Evolutionary conservation across 2,888 invertebrate species (phyloP), one percentile per base, ranked within the genome.

Genomic region (Diabrotica balteata): DNA sequence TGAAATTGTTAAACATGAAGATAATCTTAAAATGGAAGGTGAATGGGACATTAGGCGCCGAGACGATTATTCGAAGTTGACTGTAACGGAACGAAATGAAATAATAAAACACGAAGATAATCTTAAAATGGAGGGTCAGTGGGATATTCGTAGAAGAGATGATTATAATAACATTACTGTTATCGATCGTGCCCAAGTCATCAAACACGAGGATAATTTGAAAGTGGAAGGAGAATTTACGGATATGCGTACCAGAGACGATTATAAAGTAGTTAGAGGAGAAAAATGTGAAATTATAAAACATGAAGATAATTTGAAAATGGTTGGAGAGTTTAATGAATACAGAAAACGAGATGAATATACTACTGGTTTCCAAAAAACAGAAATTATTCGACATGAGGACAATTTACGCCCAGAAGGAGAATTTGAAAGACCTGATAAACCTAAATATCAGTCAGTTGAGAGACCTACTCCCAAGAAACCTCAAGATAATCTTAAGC

Each of bases 301-400:
- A 75, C 89, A 88, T 73, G 88, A 90, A 80, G 92, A 92, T 79
- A 89, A 92, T 77, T 82, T 91, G 0, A 88, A 86, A 80, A 88
- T 91, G 87, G 90, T 91, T 80, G 92, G 91, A 2, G 87, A 88
- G 74, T 86, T 90, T 82, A 81, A 78, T 45, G 82, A 83, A 69
- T 80, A 77, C 67, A 77, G 80, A 74, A 86, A 87, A 70, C 82
- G 88, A 72, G 87, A 90, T 77, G 90, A 90, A 77, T 89, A 86
- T 77, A 88, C 82, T 70, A 85, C 85, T 0, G 87, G 86, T 76
- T 88, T 87, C 11, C 88, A 89, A 78, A 85, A 87, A 71, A 85
- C 87, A 8, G 86, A 89, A 71, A 85, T 86, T 47, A 88, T 84
- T 74, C 82, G 80, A 63, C 86, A 78, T 62, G 82, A 86, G 64